phyloP scores from a whole-genome alignment of 2,797 vertebrate species.

The Hephaestus fuliginosus region DNA sequence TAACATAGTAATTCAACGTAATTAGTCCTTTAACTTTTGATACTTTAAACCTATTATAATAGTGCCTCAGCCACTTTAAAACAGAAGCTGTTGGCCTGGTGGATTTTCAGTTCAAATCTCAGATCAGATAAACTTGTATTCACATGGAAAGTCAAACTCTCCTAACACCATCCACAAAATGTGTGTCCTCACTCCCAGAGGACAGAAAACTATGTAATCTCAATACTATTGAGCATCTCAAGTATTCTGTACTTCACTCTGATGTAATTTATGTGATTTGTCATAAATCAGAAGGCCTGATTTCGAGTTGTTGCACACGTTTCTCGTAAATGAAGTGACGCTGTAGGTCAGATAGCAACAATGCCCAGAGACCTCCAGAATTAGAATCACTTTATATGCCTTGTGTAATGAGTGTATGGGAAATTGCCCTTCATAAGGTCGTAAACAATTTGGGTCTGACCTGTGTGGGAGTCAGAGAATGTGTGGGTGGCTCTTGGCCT shows the following conservation, averaged over 20 bases:
- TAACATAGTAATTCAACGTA: not conserved
- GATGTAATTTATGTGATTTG: not conserved
- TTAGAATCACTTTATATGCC: conserved; percentile 13
- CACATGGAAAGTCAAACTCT: not conserved
- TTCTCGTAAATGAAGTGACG: not conserved
- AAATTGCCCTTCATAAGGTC: conserved; percentile 54
- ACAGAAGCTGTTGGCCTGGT: not conserved
- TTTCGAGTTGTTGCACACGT: not conserved
- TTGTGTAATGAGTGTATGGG: conserved; percentile 39
- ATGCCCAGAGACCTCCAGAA: not conserved
- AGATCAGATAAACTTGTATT: not conserved
- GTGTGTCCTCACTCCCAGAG: not conserved
- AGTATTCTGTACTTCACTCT: not conserved
- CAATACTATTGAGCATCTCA: not conserved
- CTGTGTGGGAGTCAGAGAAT: conserved; percentile 67
- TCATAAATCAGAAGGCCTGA: not conserved
- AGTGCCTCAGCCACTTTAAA: not conserved
- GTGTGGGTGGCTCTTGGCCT: conserved; percentile 67
- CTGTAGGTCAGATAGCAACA: not conserved
- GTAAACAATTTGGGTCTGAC: conserved; percentile 63
- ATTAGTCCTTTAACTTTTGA: not conserved
- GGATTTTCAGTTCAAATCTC: conserved; percentile 1
- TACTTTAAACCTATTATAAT: not conserved
- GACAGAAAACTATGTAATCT: not conserved
- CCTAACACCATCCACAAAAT: conserved; percentile 4